Percentiles rank a stretch among this genome's conserved stretches.
Evolutionary conservation across 2,113 vertebrate species (phyloP).

Genomic region (Amphiprion ocellaris): DNA sequence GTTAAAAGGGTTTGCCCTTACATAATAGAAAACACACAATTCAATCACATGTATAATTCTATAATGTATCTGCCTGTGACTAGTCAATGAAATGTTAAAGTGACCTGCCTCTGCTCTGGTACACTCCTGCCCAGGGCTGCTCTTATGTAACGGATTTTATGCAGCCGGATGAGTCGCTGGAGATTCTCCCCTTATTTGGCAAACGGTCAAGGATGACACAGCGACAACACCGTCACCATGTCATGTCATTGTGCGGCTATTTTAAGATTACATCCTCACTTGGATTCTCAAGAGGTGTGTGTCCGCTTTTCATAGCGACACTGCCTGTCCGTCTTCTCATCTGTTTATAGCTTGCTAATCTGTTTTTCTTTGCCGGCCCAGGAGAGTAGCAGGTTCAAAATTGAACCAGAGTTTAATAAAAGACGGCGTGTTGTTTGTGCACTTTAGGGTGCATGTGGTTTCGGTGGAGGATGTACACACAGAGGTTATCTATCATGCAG

Average conservation of each 20-base stretch:
- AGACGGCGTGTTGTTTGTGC: constrained; percentile 7
- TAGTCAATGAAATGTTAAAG: constrained; percentile 27
- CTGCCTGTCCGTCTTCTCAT: constrained; percentile 1
- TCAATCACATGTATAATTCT: constrained; percentile 28
- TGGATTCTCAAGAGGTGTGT: constrained; percentile 7
- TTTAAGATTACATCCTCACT: constrained; percentile 47
- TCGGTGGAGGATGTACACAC: neutral
- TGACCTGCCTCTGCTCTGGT: constrained; percentile 42
- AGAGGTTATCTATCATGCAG: constrained; percentile 1
- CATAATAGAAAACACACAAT: constrained; percentile 16
- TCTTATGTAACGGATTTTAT: constrained; percentile 66
- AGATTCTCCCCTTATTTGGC: constrained; percentile 65
- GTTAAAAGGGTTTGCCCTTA: constrained; percentile 19
- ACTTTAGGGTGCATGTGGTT: neutral
- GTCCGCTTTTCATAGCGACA: neutral
- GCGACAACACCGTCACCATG: constrained; percentile 19
- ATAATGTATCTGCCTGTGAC: constrained; percentile 22
- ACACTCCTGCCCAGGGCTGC: constrained; percentile 19
- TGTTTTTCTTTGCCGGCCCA: constrained; percentile 9
- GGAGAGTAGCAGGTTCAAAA: constrained; percentile 7
- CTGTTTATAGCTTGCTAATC: constrained; percentile 35
- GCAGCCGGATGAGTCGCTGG: constrained; percentile 38
- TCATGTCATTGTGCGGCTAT: constrained; percentile 49
- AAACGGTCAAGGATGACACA: constrained; percentile 58
- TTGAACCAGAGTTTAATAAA: constrained; percentile 9